phyloP scores from a whole-genome alignment of 2,113 vertebrate species.

The Plecturocebus donacophilus region DNA sequence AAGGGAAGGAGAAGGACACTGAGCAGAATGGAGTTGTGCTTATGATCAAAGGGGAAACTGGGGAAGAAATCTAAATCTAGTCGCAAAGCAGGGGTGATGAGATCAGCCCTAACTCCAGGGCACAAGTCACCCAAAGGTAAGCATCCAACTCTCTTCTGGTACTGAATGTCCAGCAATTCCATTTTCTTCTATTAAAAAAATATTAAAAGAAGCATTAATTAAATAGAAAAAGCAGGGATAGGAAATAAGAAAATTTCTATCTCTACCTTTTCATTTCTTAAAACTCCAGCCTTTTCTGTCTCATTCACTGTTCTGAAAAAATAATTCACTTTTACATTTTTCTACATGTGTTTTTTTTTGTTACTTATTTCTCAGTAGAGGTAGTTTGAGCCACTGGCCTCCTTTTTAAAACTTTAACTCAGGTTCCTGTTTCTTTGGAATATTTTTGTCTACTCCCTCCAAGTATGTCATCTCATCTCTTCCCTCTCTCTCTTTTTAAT shows the following conservation, averaged over 20 bases:
- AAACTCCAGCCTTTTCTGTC: not conserved
- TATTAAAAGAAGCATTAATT: not conserved
- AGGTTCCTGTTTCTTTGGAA: slow-evolving; percentile 26
- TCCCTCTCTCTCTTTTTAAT: slow-evolving; percentile 43
- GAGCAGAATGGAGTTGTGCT: not conserved
- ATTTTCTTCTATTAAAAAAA: not conserved
- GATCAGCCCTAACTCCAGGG: not conserved
- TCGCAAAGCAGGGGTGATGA: not conserved
- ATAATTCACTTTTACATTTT: not conserved
- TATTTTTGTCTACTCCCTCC: not conserved
- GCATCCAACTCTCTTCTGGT: not conserved
- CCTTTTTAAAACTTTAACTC: not conserved
- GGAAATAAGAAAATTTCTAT: not conserved
- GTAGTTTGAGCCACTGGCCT: not conserved
- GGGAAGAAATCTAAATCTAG: not conserved
- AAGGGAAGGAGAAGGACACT: not conserved
- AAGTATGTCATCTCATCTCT: slow-evolving; percentile 3
- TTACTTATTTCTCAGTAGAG: not conserved
- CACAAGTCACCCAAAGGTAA: not conserved
- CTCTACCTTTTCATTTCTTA: not conserved
- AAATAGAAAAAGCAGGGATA: slow-evolving; percentile 14
- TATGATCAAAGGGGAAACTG: not conserved
- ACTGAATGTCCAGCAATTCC: not conserved
- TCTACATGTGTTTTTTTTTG: not conserved
- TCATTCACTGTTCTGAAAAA: not conserved